Evolutionary conservation across 1,140 invertebrate species (phyloP), one percentile per base, ranked within the genome.

Genomic region (Magallana ariakensis): DNA sequence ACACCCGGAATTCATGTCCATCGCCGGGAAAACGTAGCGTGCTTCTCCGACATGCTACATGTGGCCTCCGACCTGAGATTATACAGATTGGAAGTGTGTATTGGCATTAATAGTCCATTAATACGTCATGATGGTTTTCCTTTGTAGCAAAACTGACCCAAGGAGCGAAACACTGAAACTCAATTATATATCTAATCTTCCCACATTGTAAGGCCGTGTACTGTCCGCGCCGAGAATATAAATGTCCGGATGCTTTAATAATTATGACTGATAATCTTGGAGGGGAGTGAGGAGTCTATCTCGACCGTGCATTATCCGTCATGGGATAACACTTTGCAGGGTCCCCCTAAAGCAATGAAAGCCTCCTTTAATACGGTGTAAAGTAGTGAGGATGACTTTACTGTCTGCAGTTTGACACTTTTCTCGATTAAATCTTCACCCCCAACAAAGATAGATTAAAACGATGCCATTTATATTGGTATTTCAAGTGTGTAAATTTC

Each of bases 31-130:
- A 22, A 19, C 15, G 22, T 26, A 26, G 22, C 10, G 22, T 19
- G 19, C 6, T 75, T 26, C 10, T 75, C 22, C 33, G 66, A 75
- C 66, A 75, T 75, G 19, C 7, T 75, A 26, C 66, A 75, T 60
- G 58, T 13, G 58, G 58, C 58, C 58, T 1, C 11, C 15, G 22
- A 75, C 66, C 15, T 13, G 66, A 26, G 22, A 75, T 75, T 33
- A 75, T 75, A 1, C 22, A 33, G 22, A 13, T 26, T 10, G 26
- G 22, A 75, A 75, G 66, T 75, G 66, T 75, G 66, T 75, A 75
- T 75, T 75, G 66, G 66, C 66, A 75, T 75, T 75, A 75, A 33
- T 75, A 75, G 66, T 75, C 66, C 66, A 75, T 75, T 75, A 75
- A 75, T 75, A 75, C 66, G 66, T 75, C 66, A 75, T 13, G 66